These are phyloP conservation scores for Pica pica DNA, from an alignment of 2,113 vertebrate genomes.

Conservation along the genomic window DNA sequence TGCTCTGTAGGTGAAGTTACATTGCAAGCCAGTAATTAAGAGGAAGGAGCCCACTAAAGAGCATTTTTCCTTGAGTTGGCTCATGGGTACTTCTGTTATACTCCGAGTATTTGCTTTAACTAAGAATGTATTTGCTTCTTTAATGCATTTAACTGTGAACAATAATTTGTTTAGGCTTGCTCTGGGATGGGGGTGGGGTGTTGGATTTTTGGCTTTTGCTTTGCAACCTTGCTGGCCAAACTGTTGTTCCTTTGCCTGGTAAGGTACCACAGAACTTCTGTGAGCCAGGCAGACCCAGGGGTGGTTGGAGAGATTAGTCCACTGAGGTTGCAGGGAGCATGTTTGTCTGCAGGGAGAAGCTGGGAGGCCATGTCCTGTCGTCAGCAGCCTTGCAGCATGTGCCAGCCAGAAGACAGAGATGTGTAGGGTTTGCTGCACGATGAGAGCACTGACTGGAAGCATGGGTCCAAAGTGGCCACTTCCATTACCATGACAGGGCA, in stretches of 20 bases:
- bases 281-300: background rate
- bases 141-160: background rate
- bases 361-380: too few species aligned
- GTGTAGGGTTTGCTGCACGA: background rate
- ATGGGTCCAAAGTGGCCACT: fast-evolving
- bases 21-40: background rate
- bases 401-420: background rate
- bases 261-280: background rate
- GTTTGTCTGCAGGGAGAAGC: background rate
- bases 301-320: fast-evolving
- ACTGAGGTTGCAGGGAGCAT: fast-evolving
- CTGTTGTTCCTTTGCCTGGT: background rate
- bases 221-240: background rate
- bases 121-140: background rate
- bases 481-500: background rate
- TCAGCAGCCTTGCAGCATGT: background rate
- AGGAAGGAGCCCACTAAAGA: background rate
- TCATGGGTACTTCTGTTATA: background rate
- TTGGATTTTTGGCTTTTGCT: background rate
- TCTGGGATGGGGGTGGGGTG: fast-evolving
- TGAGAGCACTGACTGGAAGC: fast-evolving
- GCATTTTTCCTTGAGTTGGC: background rate
- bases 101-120: background rate
- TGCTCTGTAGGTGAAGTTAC: background rate
- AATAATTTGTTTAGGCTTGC: background rate